Conservation (phyloP, 2,888 invertebrate genomes). For the Labia minor region DNA sequence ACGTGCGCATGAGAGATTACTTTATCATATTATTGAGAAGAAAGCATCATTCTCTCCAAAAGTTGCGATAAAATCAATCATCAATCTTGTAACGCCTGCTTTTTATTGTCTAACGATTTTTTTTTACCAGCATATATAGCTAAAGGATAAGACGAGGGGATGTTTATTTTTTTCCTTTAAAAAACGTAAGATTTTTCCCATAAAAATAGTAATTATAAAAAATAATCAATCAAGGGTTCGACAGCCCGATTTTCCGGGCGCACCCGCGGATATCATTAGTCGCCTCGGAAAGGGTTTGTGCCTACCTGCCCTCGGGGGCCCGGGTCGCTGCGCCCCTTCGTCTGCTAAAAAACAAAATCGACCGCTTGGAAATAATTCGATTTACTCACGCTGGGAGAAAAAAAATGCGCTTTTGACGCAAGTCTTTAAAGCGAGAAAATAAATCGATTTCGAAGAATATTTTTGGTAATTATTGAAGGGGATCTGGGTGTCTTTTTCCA, state of each 20-base stretch:
- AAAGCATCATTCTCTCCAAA: background rate
- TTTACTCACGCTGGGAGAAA: background rate
- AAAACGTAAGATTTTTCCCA: background rate
- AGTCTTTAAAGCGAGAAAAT: conserved; percentile 13
- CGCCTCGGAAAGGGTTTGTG: background rate
- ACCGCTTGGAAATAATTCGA: conserved; percentile 7
- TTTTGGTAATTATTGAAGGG: background rate
- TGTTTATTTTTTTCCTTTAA: background rate
- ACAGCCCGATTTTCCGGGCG: conserved; percentile 1
- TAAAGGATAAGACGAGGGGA: background rate
- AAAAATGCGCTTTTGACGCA: background rate
- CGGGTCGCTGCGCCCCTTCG: background rate
- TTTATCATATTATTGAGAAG: background rate
- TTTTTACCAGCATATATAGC: background rate
- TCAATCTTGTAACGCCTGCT: background rate
- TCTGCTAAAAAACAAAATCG: conserved; percentile 13
- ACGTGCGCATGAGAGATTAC: too few species aligned
- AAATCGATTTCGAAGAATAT: conserved; percentile 4
- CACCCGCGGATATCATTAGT: conserved; percentile 7
- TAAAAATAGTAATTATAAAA: conserved; percentile 13
- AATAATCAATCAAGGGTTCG: conserved; percentile 6
- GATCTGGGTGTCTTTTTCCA: background rate
- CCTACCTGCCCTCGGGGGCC: conserved; percentile 5
- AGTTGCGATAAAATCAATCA: background rate
- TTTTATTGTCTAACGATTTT: conserved; percentile 1